phyloP scores from a whole-genome alignment of 1,140 invertebrate genomes.

The Lasioglossum baleicum region DNA sequence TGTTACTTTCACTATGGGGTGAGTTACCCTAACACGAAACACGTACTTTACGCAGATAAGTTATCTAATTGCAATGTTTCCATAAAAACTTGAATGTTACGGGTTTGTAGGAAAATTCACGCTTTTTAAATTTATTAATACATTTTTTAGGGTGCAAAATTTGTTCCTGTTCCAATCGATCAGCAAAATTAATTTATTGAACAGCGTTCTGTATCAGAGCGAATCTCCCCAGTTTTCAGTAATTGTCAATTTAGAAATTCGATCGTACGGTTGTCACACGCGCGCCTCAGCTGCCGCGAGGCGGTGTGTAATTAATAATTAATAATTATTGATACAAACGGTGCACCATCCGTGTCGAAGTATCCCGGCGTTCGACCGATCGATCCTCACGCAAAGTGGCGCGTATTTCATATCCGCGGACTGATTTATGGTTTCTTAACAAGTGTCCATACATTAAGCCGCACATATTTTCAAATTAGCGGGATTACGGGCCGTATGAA shows the following conservation, averaged over 20 bases:
- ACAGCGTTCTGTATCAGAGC: too few relatives aligned
- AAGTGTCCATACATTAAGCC: conserved; percentile 31
- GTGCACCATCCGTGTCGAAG: neutral
- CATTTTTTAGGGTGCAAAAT: too few relatives aligned
- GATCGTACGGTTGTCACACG: neutral
- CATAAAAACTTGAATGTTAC: too few relatives aligned
- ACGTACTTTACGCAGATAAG: too few relatives aligned
- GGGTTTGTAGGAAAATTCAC: too few relatives aligned
- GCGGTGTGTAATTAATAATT: neutral
- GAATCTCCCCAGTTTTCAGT: too few relatives aligned
- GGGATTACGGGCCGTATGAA: conserved; percentile 10
- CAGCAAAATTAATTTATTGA: too few relatives aligned
- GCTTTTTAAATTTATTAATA: too few relatives aligned
- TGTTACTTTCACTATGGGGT: too few relatives aligned
- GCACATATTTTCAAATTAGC: conserved; percentile 47
- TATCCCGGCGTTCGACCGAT: neutral
- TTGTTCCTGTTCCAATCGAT: too few relatives aligned
- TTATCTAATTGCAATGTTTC: too few relatives aligned
- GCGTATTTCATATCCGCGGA: conserved; percentile 21
- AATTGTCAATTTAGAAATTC: neutral
- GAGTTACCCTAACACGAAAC: too few relatives aligned
- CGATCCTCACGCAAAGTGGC: neutral
- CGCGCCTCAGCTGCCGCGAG: neutral
- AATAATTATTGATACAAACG: neutral
- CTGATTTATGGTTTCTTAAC: conserved; percentile 41